A percentile compares a stretch with the other conserved stretches of the same genome.
Evolutionary conservation across 2,888 invertebrate species (phyloP).

Genomic region (Lissocephala sabroskyi): DNA sequence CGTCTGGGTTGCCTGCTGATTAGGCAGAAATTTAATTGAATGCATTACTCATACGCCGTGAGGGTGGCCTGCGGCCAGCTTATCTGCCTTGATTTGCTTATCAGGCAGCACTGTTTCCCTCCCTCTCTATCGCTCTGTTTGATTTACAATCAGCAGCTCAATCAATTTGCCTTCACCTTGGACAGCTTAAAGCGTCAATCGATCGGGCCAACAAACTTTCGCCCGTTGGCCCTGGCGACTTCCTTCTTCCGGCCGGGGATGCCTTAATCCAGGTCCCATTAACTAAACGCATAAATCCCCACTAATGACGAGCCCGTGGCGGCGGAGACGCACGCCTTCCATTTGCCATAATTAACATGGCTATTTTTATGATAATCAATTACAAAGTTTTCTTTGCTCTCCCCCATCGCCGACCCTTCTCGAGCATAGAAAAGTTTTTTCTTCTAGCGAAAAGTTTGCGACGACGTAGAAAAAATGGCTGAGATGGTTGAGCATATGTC

Average conservation of each 20-base stretch:
- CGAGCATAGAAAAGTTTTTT: no score
- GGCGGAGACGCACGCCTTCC: conserved; percentile 12
- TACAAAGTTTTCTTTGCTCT: conserved; percentile 45
- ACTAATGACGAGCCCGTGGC: conserved; percentile 37
- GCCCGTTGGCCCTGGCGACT: neutral
- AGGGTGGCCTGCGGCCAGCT: neutral
- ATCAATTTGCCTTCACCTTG: neutral
- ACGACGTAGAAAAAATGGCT: neutral
- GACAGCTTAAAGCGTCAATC: neutral
- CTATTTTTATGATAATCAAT: conserved; percentile 54
- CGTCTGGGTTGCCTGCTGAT: no score
- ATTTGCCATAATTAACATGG: conserved; percentile 44
- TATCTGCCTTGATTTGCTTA: neutral
- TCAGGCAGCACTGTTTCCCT: neutral
- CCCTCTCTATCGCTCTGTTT: neutral
- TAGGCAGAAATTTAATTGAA: no score
- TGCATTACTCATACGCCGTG: neutral
- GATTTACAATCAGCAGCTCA: neutral
- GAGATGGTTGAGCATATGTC: no score
- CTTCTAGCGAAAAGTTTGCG: no score
- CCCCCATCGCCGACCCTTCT: no score
- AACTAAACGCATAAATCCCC: conserved; percentile 34
- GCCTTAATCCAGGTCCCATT: conserved; percentile 25
- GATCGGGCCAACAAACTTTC: neutral
- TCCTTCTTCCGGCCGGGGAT: conserved; percentile 7